Evolutionary conservation across 2,113 vertebrate species (phyloP).

Genomic region (Cromileptes altivelis): DNA sequence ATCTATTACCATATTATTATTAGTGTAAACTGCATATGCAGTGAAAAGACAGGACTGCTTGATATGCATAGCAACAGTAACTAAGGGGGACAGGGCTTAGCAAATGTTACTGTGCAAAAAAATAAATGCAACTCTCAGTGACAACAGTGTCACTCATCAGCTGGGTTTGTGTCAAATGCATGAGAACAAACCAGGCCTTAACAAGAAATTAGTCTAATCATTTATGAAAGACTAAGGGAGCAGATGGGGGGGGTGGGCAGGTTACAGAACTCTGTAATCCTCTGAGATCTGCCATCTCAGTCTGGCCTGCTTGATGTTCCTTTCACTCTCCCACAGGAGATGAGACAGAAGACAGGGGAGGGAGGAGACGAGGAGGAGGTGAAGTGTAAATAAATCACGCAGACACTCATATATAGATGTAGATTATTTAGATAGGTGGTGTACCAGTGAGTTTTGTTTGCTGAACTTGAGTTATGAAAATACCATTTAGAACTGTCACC

Average conservation of each 20-base stretch:
- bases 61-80: constrained; percentile 1
- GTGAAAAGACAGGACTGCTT: neutral
- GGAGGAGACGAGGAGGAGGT: neutral
- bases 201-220: constrained; percentile 2
- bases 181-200: constrained; percentile 12
- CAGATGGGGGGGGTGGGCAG: neutral
- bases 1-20: neutral
- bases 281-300: constrained; percentile 27
- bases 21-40: neutral
- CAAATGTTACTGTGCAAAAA: neutral
- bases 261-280: constrained; percentile 11
- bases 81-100: neutral
- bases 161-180: constrained; percentile 10
- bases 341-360: constrained; percentile 1
- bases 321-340: constrained; percentile 35
- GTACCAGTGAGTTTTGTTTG: neutral
- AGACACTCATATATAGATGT: constrained; percentile 13
- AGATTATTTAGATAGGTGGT: constrained; percentile 21
- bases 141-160: constrained; percentile 9
- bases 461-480: constrained; percentile 25
- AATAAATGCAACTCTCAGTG: neutral
- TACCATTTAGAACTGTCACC: constrained; percentile 40
- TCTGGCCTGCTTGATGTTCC: constrained; percentile 37
- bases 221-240: constrained; percentile 25
- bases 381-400: constrained; percentile 49